Evolutionary conservation across 2,113 vertebrate genomes (phyloP).

Genomic region (Oxygymnocypris stewartii): DNA sequence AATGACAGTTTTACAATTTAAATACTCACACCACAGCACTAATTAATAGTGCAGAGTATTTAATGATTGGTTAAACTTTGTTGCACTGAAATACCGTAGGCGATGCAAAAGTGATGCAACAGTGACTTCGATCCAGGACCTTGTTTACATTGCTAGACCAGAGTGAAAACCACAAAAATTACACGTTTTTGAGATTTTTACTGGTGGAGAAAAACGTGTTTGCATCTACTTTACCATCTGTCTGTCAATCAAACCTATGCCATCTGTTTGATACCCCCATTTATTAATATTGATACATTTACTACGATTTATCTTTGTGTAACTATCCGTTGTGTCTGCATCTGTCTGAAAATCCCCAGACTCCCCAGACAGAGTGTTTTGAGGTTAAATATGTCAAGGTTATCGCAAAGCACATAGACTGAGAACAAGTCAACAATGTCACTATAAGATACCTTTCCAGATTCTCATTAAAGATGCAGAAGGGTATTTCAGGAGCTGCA

Average conservation of each 20-base stretch:
- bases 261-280: background rate
- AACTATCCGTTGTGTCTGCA: background rate
- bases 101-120: background rate
- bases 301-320: background rate
- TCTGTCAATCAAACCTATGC: conserved; percentile 27
- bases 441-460: conserved; percentile 51
- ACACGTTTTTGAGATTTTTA: background rate
- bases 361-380: background rate
- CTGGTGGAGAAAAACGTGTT: conserved; percentile 2
- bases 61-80: background rate
- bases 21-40: background rate
- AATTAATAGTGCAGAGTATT: background rate
- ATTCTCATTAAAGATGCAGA: conserved; percentile 60
- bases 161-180: background rate
- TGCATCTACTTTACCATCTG: conserved; percentile 27
- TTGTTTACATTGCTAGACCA: background rate
- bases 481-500: conserved; percentile 54
- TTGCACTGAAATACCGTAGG: background rate
- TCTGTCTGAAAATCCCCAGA: conserved; percentile 6
- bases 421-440: conserved; percentile 46
- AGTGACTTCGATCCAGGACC: background rate
- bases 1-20: background rate
- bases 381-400: conserved; percentile 52
- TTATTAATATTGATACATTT: conserved; percentile 19
- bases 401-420: conserved; percentile 46